Base-by-base conservation (phyloP, 1,140 invertebrate genomes). In the Pemphigus obesinymphae region DNA sequence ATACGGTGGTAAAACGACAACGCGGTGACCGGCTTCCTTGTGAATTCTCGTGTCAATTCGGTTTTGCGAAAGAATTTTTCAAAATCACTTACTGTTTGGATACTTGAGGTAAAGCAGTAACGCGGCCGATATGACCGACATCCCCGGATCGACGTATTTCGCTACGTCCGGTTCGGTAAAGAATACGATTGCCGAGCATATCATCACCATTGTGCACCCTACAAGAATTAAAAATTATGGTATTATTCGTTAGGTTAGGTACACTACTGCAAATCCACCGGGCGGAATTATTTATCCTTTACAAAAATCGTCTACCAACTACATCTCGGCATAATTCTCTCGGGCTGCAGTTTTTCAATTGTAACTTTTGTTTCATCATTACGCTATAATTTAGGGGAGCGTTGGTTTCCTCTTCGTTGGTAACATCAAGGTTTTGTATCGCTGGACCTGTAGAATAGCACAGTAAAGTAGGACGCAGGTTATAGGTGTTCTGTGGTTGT, bases 91-190 rank as follows among this genome's bases (percentile, higher is more conserved):
- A 92, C 92, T 91, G 85, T 93, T 93, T 3, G 92, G 92, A 87
- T 91, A 93, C 83, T 92, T 94, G 3, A 94, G 86, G 2, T 89
- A 83, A 45, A 92, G 87, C 11, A 94, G 85, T 0, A 90, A 86
- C 0, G 90, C 85, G 5, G 92, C 90, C 0, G 93, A 92, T 61
- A 92, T 85, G 53, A 94, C 90, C 0, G 92, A 90, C 29, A 94
- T 85, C 20, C 89, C 85, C 0, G 93, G 93, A 89, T 94, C 93
- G n/a, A 93, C 88, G 82, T 89, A 94, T 86, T 93, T 92, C 0
- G 91, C 91, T 17, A 91, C 86, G 17, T 89, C 83, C 37, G 88
- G 86, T 72, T 92, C 89, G 0, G 90, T 90, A 82, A 91, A 90
- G 83, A 92, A 90, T 0, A 93, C 90, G 20, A 92, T 86, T 1